Percentiles rank a stretch among this genome's conserved stretches.
Evolutionary conservation across 2,797 vertebrate genomes (phyloP).

Genomic region (Myotis myotis): DNA sequence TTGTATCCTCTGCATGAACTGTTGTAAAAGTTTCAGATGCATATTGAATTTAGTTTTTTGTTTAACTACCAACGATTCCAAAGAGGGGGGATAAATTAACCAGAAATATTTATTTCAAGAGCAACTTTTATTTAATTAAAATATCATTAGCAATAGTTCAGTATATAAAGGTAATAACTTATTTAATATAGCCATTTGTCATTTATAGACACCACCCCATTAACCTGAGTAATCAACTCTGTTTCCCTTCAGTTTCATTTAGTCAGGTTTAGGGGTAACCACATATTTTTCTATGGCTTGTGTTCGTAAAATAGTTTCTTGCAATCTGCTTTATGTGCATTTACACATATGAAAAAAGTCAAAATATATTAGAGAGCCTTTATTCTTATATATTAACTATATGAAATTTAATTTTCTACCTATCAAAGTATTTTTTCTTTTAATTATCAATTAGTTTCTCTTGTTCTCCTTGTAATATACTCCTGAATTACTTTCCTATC

Average conservation of each 20-base stretch:
- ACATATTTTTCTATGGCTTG: constrained; percentile 74
- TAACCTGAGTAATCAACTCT: constrained; percentile 79
- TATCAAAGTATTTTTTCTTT: constrained; percentile 80
- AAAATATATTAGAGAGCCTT: constrained; percentile 68
- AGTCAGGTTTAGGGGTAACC: constrained; percentile 78
- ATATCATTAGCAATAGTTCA: constrained; percentile 73
- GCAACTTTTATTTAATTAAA: constrained; percentile 77
- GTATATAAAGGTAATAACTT: constrained; percentile 80
- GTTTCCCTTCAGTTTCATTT: constrained; percentile 78
- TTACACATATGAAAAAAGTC: constrained; percentile 76
- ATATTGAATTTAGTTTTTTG: constrained; percentile 55
- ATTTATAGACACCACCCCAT: constrained; percentile 81
- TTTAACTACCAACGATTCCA: constrained; percentile 49
- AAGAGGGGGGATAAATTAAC: constrained; percentile 52
- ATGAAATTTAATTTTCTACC: constrained; percentile 80
- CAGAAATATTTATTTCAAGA: constrained; percentile 57
- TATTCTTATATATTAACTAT: constrained; percentile 69
- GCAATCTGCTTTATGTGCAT: constrained; percentile 80
- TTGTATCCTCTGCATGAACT: background rate
- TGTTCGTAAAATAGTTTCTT: constrained; percentile 77
- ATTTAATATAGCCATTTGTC: constrained; percentile 80
- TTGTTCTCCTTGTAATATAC: constrained; percentile 48
- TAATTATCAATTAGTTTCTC: constrained; percentile 40
- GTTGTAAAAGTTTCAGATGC: constrained; percentile 47
- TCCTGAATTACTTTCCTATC: constrained; percentile 42